Percentiles rank a stretch among this genome's conserved stretches.
Evolutionary conservation across 1,140 invertebrate species (phyloP).

Genomic region (Centruroides sculpturatus): DNA sequence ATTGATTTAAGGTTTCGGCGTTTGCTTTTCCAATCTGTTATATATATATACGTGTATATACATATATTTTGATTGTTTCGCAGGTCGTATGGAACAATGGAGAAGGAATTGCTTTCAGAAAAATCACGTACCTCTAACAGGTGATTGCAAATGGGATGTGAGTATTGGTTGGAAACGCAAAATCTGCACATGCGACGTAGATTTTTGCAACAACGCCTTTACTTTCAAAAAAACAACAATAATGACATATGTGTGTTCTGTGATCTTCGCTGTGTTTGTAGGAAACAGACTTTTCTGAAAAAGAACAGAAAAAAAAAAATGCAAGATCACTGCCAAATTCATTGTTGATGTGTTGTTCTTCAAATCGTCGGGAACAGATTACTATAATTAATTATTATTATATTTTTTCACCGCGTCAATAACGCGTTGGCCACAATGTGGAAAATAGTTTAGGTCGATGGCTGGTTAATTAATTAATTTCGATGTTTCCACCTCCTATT

Average conservation of each 20-base stretch:
- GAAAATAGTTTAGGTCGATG: too few relatives aligned
- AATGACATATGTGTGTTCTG: background rate
- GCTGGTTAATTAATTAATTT: too few relatives aligned
- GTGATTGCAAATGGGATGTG: slow-evolving; percentile 4
- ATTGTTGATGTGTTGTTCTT: background rate
- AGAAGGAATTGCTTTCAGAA: slow-evolving; percentile 10
- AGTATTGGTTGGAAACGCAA: background rate
- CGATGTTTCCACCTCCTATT: too few relatives aligned
- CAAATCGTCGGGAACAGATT: background rate
- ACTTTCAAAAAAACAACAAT: background rate
- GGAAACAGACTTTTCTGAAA: background rate
- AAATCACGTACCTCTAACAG: slow-evolving; percentile 1
- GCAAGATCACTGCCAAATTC: background rate
- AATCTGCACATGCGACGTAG: slow-evolving; percentile 9
- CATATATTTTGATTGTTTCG: background rate
- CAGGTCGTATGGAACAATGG: slow-evolving; percentile 14
- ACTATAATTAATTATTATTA: background rate
- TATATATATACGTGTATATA: background rate
- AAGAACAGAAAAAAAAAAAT: too few relatives aligned
- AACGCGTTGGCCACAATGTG: too few relatives aligned
- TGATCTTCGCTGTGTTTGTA: background rate
- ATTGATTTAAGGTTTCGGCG: background rate
- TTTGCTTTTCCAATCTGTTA: background rate
- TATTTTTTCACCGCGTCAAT: too few relatives aligned
- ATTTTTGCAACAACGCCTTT: slow-evolving; percentile 5